A percentile compares a stretch with the other conserved stretches of the same genome.
phyloP scores from a whole-genome alignment of 2,113 vertebrate species.

The Herpetotheres cachinnans region DNA sequence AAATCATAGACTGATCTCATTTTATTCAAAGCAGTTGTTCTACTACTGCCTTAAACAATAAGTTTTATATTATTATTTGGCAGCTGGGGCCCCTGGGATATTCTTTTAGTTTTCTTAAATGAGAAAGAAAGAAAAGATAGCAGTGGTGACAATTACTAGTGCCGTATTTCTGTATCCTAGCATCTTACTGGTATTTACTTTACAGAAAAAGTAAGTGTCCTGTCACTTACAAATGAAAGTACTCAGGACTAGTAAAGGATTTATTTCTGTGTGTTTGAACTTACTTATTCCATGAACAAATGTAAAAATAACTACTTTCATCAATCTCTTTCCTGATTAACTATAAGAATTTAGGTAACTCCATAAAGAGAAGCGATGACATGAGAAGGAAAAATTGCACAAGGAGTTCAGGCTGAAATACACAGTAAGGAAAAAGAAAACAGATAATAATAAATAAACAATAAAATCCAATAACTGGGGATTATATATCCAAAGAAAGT shows the following conservation, averaged over 20 bases:
- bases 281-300: background rate
- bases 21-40: slow-evolving; percentile 21
- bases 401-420: background rate
- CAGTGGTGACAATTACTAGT: background rate
- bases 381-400: background rate
- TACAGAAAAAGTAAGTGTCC: background rate
- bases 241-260: background rate
- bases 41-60: background rate
- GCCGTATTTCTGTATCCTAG: background rate
- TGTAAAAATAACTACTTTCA: background rate
- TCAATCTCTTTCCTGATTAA: background rate
- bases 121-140: background rate
- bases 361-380: background rate
- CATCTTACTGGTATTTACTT: background rate
- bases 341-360: background rate
- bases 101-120: background rate
- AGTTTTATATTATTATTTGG: slow-evolving; percentile 20
- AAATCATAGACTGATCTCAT: slow-evolving; percentile 15
- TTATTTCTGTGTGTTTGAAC: background rate
- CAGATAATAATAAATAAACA: background rate
- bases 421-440: background rate
- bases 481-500: background rate
- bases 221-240: background rate
- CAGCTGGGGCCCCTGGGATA: background rate
- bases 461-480: background rate